Evolutionary conservation across 2,888 invertebrate species (phyloP), one percentile per base, ranked within the genome.

Genomic region (Amblyjoppa proteus): DNA sequence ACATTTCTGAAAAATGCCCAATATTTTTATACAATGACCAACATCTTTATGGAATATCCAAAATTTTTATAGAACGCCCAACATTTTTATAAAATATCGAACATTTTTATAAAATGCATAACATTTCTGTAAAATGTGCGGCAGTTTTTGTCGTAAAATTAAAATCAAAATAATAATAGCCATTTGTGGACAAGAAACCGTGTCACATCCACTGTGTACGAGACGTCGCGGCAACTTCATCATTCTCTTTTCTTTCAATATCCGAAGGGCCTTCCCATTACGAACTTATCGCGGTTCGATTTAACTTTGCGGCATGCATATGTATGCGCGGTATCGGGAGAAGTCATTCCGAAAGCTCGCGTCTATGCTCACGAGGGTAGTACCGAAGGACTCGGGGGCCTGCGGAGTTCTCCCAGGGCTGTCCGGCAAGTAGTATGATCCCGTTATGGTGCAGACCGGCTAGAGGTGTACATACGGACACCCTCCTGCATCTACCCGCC

Each of bases 341-440:
- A 51, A 58, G 51, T 53, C 69, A 45, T 53, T 56, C 31, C 58
- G 77, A 58, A 81, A 84, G 81, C 38, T 28, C 20, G 31, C 61
- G 16, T 61, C 56, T 31, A 69, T 53, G 16, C 58, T 76, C 41
- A 11, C 28, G 41, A 45, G 34, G 68, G 31, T 49, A 70, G 70
- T 75, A 56, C 45, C 71, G 53, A 75, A 75, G 70, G 66, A 82
- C 28, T 78, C 75, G n/a, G 34, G 71, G 58, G 58, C 80, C 80
- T 74, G 25, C 45, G 45, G 28, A 76, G 80, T 58, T 49, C 76
- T 83, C 76, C 53, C 68, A 89, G 89, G 87, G 87, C 88, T 86
- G 87, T 77, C 81, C 83, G 87, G 91, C 91, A 91, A 91, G 90
- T 91, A 91, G 91, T 87, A 87, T 88, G 90, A 91, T 91, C 91